A percentile compares a stretch with the other conserved stretches of the same genome.
phyloP scores from a whole-genome alignment of 2,888 invertebrate species.

The Ophioninae sp. region DNA sequence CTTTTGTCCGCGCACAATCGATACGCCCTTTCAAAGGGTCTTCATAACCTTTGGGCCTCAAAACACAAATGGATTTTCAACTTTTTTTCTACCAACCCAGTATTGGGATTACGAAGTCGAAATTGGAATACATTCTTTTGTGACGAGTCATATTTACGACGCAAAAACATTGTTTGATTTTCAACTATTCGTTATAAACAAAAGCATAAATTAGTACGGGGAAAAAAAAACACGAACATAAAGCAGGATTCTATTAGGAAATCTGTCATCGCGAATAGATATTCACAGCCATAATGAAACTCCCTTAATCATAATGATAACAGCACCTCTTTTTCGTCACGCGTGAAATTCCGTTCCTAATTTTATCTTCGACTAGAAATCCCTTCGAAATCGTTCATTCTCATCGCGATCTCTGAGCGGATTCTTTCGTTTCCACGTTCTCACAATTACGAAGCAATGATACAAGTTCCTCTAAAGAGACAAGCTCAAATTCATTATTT shows the following conservation, averaged over 20 bases:
- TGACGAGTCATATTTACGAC: too few relatives aligned
- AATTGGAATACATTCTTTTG: background rate
- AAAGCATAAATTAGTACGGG: too few relatives aligned
- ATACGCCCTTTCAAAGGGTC: background rate
- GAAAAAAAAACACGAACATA: too few relatives aligned
- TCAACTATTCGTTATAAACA: too few relatives aligned
- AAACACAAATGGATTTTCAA: background rate
- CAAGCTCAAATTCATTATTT: too few relatives aligned
- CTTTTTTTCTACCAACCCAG: background rate
- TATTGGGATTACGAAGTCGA: background rate
- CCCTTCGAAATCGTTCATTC: background rate
- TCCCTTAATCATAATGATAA: too few relatives aligned
- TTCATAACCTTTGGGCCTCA: background rate
- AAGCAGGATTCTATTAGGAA: too few relatives aligned
- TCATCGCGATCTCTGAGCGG: background rate
- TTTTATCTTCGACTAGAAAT: constrained; percentile 17
- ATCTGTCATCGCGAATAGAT: too few relatives aligned
- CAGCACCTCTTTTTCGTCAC: constrained; percentile 17
- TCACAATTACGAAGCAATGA: constrained; percentile 7
- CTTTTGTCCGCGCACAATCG: background rate
- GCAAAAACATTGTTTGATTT: too few relatives aligned
- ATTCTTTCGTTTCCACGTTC: constrained; percentile 22
- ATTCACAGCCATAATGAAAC: constrained; percentile 2
- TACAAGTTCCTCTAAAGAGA: background rate
- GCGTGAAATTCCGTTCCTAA: constrained; percentile 33